phyloP scores from a whole-genome alignment of 2,797 vertebrate genomes.

The Tolypeutes matacus region DNA sequence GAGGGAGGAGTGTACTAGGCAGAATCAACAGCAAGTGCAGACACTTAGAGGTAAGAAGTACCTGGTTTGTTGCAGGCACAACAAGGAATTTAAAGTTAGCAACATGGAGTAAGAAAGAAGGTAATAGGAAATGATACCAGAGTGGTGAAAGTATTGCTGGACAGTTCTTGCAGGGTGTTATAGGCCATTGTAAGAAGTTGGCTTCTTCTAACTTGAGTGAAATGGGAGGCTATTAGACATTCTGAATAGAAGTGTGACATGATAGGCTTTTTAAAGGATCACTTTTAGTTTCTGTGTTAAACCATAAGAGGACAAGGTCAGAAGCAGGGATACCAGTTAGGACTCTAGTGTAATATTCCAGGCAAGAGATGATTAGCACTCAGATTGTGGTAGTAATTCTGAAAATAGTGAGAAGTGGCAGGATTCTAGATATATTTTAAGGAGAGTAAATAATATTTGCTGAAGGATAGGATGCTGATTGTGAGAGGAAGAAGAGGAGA shows the following conservation, averaged over 20 bases:
- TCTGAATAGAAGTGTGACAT: neutral
- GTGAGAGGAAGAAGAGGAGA: neutral
- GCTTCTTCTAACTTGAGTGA: conserved; percentile 23
- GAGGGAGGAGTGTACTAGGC: neutral
- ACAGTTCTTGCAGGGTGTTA: neutral
- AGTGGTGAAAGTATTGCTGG: too few relatives aligned
- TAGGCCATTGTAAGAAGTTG: neutral
- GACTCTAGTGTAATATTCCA: neutral
- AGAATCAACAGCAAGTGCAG: neutral
- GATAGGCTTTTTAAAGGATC: neutral
- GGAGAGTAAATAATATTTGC: neutral
- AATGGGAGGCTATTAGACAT: neutral
- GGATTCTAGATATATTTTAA: neutral
- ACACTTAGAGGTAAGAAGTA: neutral
- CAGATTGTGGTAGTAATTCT: neutral
- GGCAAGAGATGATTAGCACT: neutral
- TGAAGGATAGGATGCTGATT: neutral
- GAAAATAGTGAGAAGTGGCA: neutral
- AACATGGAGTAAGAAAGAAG: too few relatives aligned
- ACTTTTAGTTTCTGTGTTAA: neutral
- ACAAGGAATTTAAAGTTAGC: too few relatives aligned
- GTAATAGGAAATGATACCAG: too few relatives aligned
- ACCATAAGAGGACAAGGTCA: too few relatives aligned
- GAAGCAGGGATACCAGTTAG: too few relatives aligned
- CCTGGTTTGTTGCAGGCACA: neutral